Conservation (phyloP, 2,113 vertebrate species). For the Cynopterus brachyotis region DNA sequence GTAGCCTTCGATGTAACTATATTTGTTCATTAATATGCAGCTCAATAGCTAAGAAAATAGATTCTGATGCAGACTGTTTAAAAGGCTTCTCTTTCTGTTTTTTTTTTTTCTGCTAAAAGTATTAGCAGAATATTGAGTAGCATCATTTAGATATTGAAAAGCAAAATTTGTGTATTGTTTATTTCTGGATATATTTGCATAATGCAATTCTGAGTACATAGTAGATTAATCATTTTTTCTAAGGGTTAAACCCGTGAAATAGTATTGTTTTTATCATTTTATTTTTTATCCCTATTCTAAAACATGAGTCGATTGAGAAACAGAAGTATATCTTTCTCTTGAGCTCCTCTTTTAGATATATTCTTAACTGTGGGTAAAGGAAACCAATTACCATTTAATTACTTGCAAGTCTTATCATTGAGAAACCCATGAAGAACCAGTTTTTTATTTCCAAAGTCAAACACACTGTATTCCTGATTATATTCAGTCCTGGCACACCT, state of each 20-base stretch:
- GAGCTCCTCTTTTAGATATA: not conserved
- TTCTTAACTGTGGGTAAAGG: not conserved
- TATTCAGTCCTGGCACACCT: not conserved
- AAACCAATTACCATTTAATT: not conserved
- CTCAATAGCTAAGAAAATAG: not conserved
- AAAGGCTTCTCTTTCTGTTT: not conserved
- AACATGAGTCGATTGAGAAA: not conserved
- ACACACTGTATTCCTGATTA: constrained; percentile 27
- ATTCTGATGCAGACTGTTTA: not conserved
- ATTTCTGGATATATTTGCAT: not conserved
- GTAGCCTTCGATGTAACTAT: not conserved
- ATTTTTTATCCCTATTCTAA: constrained; percentile 5
- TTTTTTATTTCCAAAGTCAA: constrained; percentile 54
- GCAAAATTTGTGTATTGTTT: not conserved
- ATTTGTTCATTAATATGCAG: not conserved
- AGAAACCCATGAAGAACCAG: constrained; percentile 47
- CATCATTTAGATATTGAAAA: constrained; percentile 3
- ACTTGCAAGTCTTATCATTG: not conserved
- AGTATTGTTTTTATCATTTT: not conserved
- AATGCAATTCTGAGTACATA: not conserved
- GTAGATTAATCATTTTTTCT: not conserved
- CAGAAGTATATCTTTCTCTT: not conserved
- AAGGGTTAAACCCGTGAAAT: not conserved
- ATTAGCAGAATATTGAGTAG: not conserved
- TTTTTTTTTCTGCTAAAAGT: not conserved